Conservation (phyloP, 2,797 vertebrate genomes). For the Sebastes itinus region DNA sequence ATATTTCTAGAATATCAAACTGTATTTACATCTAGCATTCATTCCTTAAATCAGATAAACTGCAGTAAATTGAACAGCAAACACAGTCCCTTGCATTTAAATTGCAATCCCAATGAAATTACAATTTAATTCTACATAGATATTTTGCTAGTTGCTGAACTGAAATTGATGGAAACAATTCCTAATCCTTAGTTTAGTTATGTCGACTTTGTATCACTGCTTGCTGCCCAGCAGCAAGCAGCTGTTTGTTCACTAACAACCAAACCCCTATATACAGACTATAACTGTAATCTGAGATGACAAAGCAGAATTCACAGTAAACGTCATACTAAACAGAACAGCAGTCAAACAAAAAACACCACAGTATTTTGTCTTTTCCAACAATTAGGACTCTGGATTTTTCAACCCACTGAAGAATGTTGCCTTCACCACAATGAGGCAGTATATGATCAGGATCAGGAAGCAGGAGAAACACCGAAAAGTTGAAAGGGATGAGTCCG, state of each 20-base stretch:
- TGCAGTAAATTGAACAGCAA: neutral
- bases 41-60: neutral
- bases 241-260: neutral
- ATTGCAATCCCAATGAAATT: neutral
- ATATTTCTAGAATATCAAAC: neutral
- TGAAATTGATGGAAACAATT: neutral
- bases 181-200: neutral
- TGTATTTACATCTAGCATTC: neutral
- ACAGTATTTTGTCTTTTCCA: slow-evolving; percentile 7
- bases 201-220: neutral
- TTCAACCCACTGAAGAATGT: slow-evolving; percentile 72
- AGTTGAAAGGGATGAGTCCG: slow-evolving; percentile 73
- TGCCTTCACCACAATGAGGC: slow-evolving; percentile 86
- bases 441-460: slow-evolving; percentile 86
- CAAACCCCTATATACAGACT: neutral
- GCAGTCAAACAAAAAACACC: neutral
- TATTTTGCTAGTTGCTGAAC: neutral
- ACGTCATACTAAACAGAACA: neutral
- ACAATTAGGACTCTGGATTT: slow-evolving; percentile 28
- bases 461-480: slow-evolving; percentile 63
- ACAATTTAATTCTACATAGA: neutral
- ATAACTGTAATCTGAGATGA: neutral
- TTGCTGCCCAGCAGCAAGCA: neutral
- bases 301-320: neutral
- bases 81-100: neutral